phyloP scores from a whole-genome alignment of 2,888 invertebrate species.

The Stenichneumon culpator region DNA sequence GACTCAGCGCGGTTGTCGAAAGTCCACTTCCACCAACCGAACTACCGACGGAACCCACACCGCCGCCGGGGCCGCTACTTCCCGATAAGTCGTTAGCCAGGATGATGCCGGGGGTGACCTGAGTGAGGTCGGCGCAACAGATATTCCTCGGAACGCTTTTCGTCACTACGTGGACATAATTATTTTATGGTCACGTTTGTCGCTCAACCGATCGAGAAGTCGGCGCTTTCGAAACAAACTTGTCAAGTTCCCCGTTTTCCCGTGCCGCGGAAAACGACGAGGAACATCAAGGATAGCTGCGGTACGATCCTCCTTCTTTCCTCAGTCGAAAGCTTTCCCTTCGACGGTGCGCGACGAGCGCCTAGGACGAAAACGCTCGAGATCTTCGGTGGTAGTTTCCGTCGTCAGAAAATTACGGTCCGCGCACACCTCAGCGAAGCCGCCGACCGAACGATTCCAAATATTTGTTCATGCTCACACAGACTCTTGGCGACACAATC shows the following conservation, averaged over 20 bases:
- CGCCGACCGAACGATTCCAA: not conserved
- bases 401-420: not conserved
- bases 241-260: too few relatives aligned
- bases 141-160: slow-evolving; percentile 52
- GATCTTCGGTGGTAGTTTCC: not conserved
- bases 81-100: slow-evolving; percentile 84
- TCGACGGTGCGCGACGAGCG: too few relatives aligned
- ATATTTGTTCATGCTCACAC: slow-evolving; percentile 3
- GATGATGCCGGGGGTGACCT: slow-evolving; percentile 81
- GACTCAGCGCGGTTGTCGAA: slow-evolving; percentile 87
- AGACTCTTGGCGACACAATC: slow-evolving; percentile 19
- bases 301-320: too few relatives aligned
- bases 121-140: slow-evolving; percentile 71
- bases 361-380: too few relatives aligned
- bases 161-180: slow-evolving; percentile 65
- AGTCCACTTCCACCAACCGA: slow-evolving; percentile 86
- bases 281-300: too few relatives aligned
- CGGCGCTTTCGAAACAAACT: too few relatives aligned
- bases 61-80: slow-evolving; percentile 82
- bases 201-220: not conserved
- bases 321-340: too few relatives aligned
- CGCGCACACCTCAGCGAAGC: not conserved
- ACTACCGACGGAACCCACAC: slow-evolving; percentile 93
- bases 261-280: too few relatives aligned
- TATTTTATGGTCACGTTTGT: not conserved